Conservation (phyloP, 2,113 vertebrate genomes). For the Australoheros scitulus region DNA sequence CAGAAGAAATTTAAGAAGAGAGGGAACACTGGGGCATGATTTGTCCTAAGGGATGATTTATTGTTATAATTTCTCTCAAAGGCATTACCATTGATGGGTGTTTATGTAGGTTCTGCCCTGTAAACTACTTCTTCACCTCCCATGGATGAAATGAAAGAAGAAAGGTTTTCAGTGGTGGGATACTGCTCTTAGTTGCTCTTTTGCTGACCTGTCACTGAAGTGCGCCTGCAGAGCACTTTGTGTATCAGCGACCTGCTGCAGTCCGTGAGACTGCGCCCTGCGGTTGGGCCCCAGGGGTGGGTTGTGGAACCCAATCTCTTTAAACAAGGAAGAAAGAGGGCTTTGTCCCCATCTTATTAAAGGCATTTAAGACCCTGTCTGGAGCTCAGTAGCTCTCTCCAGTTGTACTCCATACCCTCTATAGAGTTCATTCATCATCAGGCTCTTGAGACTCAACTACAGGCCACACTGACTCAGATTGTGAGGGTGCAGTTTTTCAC, state of each 20-base stretch:
- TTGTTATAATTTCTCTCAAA: slow-evolving; percentile 27
- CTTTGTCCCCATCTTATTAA: slow-evolving; percentile 79
- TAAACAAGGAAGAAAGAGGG: slow-evolving; percentile 74
- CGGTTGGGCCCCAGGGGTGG: slow-evolving; percentile 63
- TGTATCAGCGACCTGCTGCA: slow-evolving; percentile 44
- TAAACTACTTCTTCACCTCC: neutral
- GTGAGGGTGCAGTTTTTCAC: slow-evolving; percentile 25
- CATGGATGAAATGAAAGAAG: slow-evolving; percentile 9
- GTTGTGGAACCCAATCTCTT: slow-evolving; percentile 76
- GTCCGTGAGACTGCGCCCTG: slow-evolving; percentile 43
- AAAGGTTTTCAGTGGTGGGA: neutral
- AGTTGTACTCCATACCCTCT: slow-evolving; percentile 45
- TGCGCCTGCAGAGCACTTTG: slow-evolving; percentile 7
- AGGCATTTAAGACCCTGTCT: slow-evolving; percentile 74
- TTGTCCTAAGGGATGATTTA: slow-evolving; percentile 19
- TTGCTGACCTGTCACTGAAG: slow-evolving; percentile 4
- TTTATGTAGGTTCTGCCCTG: neutral
- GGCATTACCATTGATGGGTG: neutral
- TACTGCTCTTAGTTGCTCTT: slow-evolving; percentile 7
- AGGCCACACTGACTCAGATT: slow-evolving; percentile 17
- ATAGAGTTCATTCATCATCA: slow-evolving; percentile 60
- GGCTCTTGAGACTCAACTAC: slow-evolving; percentile 38
- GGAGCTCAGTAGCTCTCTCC: slow-evolving; percentile 62
- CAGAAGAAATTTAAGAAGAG: slow-evolving; percentile 24
- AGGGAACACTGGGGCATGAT: slow-evolving; percentile 5